phyloP scores from a whole-genome alignment of 2,888 invertebrate genomes.

The Agrilus cyanescens region DNA sequence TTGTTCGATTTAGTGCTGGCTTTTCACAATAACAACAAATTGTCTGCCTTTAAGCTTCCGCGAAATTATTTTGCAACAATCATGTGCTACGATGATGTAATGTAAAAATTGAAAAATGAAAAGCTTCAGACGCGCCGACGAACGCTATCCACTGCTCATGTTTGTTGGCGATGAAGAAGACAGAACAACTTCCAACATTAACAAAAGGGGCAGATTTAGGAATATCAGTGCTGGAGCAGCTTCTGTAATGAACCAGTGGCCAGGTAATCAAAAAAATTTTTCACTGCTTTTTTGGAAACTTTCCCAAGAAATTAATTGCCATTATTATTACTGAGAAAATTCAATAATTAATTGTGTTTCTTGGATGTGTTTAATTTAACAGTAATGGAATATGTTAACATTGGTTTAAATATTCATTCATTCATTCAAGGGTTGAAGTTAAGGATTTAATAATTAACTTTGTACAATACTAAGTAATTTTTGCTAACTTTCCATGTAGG shows the following conservation, averaged over 20 bases:
- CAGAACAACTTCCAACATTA: slow-evolving; percentile 18
- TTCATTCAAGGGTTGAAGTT: too few relatives aligned
- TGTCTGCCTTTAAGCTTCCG: too few relatives aligned
- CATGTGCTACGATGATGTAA: neutral
- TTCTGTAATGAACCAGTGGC: slow-evolving; percentile 33
- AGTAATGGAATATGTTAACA: too few relatives aligned
- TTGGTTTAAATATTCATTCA: too few relatives aligned
- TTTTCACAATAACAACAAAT: neutral
- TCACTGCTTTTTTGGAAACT: neutral
- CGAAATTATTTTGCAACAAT: too few relatives aligned
- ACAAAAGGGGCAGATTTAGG: slow-evolving; percentile 25
- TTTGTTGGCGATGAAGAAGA: slow-evolving; percentile 27
- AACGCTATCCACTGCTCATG: slow-evolving; percentile 31
- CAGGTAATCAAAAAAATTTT: slow-evolving; percentile 25
- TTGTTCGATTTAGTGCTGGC: too few relatives aligned
- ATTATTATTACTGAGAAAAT: too few relatives aligned
- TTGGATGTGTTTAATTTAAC: too few relatives aligned
- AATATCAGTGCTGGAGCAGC: slow-evolving; percentile 31
- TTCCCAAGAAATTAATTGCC: too few relatives aligned
- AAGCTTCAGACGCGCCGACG: slow-evolving; percentile 19
- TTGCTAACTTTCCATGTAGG: slow-evolving; percentile 16
- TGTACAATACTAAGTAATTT: too few relatives aligned
- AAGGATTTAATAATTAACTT: too few relatives aligned
- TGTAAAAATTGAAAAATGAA: slow-evolving; percentile 6
- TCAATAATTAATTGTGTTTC: too few relatives aligned